Base-by-base conservation (phyloP, 64 coral and sea anemone genomes). In the Porites australiensis region DNA sequence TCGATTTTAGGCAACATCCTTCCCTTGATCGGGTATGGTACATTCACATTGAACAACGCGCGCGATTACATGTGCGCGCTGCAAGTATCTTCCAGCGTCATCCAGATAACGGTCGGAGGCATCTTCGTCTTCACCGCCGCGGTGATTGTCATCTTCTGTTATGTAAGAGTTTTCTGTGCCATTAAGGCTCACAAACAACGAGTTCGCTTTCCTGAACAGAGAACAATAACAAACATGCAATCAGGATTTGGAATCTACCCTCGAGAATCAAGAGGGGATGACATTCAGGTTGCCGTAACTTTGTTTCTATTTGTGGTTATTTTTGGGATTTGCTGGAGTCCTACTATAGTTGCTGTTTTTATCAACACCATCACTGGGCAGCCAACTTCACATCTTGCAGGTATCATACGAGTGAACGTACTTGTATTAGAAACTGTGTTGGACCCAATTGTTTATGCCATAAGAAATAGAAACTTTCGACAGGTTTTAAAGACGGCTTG, bases 291-390 rank as follows among this genome's bases (percentile, higher is more conserved):
- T 60, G 77, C 53, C 16, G 22, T 44, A 61, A 55, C 75, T 23
- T 55, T 54, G 15, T 79, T 80, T 54, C 9, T 58, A 27, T 22
- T 80, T 21, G 77, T 80, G 12, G 57, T 61, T 27, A 60, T 80
- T 80, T 60, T 80, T 23, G 77, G 8, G 53, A 43, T 79, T 58
- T 79, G 52, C 53, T 79, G 54, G 54, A 58, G 54, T 79, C 77
- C 54, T 8, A 79, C 77, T 43, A 21, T 79, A 5, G 77, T 79
- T 43, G 54, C 77, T 23, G 52, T 79, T 13, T 9, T 77, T 9
- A 52, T 77, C 14, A 77, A 77, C 74, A 47, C 16, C 16, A 52
- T 77, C 51, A 77, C 74, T 77, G 77, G 13, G 11, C 2, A 79
- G 22, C 53, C 51, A 8, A 79, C 77, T 23, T 79, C 51, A 10